Evolutionary conservation across 2,113 vertebrate genomes (phyloP).

Genomic region (Lagenorhynchus albirostris): DNA sequence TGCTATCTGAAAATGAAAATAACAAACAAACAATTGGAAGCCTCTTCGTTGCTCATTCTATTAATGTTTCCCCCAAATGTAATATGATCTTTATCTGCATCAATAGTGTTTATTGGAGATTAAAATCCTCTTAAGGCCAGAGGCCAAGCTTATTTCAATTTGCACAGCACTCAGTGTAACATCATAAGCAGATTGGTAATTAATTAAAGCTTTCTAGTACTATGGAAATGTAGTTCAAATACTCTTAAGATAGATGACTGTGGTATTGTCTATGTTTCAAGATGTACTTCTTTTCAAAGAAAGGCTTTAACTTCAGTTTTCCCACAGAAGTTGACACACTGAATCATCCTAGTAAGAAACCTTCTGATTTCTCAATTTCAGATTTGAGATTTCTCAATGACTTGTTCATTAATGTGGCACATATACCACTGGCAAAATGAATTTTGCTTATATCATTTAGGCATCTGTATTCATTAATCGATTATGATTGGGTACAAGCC

Average conservation of each 20-base stretch:
- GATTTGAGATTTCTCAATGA: not conserved
- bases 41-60: not conserved
- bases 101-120: not conserved
- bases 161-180: not conserved
- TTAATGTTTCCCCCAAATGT: not conserved
- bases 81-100: constrained; percentile 11
- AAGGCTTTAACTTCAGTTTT: constrained; percentile 3
- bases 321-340: not conserved
- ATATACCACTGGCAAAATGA: not conserved
- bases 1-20: constrained; percentile 33
- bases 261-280: constrained; percentile 9
- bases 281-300: not conserved
- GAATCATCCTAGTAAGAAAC: not conserved
- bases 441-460: not conserved
- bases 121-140: constrained; percentile 14
- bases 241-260: not conserved
- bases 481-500: not conserved
- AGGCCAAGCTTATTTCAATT: constrained; percentile 27
- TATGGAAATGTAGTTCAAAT: constrained; percentile 30
- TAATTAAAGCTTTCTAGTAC: constrained; percentile 15
- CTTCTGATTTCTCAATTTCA: not conserved
- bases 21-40: not conserved
- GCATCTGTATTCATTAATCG: not conserved
- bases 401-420: not conserved
- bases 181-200: not conserved